These are phyloP conservation scores for Neopelma chrysocephalum DNA, from an alignment of 2,797 vertebrate species.

Conservation along the genomic window DNA sequence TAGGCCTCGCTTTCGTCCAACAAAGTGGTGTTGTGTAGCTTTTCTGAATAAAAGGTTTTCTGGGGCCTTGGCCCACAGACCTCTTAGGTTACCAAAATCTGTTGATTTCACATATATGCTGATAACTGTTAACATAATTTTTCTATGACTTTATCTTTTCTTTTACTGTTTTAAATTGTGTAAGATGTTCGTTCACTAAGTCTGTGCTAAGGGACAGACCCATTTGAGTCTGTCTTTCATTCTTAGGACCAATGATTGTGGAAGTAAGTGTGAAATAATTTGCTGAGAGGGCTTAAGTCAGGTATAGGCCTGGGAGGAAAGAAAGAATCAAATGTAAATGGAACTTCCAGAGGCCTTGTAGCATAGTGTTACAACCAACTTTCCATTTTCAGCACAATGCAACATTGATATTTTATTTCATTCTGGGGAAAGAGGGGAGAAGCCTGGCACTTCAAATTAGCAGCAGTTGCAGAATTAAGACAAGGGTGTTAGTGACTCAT, in stretches of 20 bases:
- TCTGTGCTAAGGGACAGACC: background rate
- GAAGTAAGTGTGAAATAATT: conserved; percentile 29
- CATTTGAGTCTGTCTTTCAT: background rate
- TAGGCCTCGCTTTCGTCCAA: background rate
- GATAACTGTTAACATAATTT: background rate
- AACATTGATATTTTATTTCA: conserved; percentile 66
- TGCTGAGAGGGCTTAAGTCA: background rate
- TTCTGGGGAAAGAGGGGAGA: conserved; percentile 55
- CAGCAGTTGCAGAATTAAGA: conserved; percentile 69
- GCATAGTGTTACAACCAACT: conserved; percentile 46
- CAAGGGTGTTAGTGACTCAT: conserved; percentile 69
- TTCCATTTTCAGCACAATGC: conserved; percentile 63
- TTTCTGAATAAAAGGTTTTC: background rate
- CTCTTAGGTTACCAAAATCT: background rate
- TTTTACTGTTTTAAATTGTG: background rate
- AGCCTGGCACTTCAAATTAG: conserved; percentile 65
- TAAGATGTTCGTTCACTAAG: background rate
- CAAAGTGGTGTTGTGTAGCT: background rate
- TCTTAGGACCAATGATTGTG: background rate
- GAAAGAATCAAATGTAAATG: conserved; percentile 1
- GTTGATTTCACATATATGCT: background rate
- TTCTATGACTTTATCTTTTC: background rate
- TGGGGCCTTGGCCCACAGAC: background rate
- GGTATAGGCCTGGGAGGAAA: conserved; percentile 2
- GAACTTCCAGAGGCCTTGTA: conserved; percentile 18